Conservation (phyloP, 64 coral and sea anemone genomes). For the Catalaphyllia jardinei region DNA sequence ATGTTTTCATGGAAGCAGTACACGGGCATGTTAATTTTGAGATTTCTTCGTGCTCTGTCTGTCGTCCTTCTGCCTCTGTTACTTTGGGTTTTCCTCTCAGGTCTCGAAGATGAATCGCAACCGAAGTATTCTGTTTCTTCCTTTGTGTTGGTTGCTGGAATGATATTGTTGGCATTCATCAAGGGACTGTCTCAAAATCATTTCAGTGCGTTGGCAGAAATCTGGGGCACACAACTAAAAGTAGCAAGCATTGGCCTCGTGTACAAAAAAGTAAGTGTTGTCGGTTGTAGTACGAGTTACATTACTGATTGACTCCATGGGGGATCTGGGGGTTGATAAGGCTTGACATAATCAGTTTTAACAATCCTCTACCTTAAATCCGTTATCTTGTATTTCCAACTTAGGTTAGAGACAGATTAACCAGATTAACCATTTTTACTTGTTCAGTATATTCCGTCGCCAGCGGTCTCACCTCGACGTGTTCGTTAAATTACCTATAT, state of each 20-base stretch:
- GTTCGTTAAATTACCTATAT: too few relatives aligned
- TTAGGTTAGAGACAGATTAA: too few relatives aligned
- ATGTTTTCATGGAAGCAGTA: constrained; percentile 7
- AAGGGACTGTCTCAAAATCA: constrained; percentile 9
- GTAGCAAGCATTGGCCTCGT: constrained; percentile 5
- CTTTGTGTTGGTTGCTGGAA: not conserved
- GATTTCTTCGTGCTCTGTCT: not conserved
- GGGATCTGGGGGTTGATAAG: too few relatives aligned
- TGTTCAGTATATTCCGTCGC: too few relatives aligned
- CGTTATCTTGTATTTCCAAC: too few relatives aligned
- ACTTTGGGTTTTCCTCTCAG: constrained; percentile 1
- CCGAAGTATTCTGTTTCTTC: not conserved
- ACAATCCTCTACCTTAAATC: too few relatives aligned
- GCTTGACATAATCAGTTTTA: too few relatives aligned
- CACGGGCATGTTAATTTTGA: not conserved
- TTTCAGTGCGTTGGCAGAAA: not conserved
- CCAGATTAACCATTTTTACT: too few relatives aligned
- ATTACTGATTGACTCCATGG: too few relatives aligned
- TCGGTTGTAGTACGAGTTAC: too few relatives aligned
- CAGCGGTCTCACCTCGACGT: too few relatives aligned
- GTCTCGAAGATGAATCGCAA: not conserved
- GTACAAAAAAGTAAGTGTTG: not conserved
- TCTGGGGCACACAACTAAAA: not conserved
- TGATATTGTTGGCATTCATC: not conserved
- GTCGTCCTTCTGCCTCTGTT: not conserved